Evolutionary conservation across 2,888 invertebrate species (phyloP).

Genomic region (Suillia variegata): DNA sequence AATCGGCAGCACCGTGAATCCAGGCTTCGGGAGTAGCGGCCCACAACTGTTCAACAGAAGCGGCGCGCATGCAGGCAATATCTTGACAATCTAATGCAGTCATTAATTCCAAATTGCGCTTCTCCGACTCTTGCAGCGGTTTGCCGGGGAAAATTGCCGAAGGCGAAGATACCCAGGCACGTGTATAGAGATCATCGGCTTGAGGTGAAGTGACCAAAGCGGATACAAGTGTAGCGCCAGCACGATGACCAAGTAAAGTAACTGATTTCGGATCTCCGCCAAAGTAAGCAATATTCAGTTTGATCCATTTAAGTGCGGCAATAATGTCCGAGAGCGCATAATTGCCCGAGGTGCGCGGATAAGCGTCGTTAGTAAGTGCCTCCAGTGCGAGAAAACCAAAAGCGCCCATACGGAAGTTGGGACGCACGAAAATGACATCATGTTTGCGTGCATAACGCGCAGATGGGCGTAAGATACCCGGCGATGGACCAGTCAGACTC

Average conservation of each 20-base stretch:
- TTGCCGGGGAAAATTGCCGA: conserved; percentile 76
- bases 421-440: conserved; percentile 84
- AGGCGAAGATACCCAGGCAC: conserved; percentile 81
- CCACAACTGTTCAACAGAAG: conserved; percentile 67
- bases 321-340: conserved; percentile 84
- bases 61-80: conserved; percentile 66
- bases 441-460: conserved; percentile 76
- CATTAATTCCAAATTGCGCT: conserved; percentile 68
- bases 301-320: conserved; percentile 78
- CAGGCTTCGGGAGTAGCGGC: conserved; percentile 75
- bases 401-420: conserved; percentile 81
- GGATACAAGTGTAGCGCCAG: conserved; percentile 83
- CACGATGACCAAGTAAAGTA: conserved; percentile 82
- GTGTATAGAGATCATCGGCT: conserved; percentile 71
- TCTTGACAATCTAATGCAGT: conserved; percentile 65
- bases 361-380: conserved; percentile 70
- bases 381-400: conserved; percentile 83
- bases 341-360: conserved; percentile 81
- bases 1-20: conserved; percentile 67
- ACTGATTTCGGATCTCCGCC: conserved; percentile 81
- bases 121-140: conserved; percentile 67
- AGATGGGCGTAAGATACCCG: conserved; percentile 74
- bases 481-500: conserved; percentile 76
- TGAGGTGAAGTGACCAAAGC: conserved; percentile 69
- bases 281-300: conserved; percentile 80